phyloP scores from a whole-genome alignment of 2,113 vertebrate genomes.

The Seriola dumerili region DNA sequence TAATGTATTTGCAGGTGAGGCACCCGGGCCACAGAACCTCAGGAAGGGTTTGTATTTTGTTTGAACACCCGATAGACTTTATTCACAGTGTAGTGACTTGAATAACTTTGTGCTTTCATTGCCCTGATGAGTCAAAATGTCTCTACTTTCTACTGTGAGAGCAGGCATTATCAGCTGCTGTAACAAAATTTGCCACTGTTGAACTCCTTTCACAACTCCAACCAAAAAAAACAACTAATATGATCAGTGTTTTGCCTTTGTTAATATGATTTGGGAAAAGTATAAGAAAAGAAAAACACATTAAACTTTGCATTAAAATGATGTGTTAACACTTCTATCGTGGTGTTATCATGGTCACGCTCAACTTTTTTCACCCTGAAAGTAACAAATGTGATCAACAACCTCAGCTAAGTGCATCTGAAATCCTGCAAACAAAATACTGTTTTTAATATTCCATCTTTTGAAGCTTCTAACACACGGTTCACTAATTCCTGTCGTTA shows the following conservation, averaged over 20 bases:
- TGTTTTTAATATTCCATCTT: neutral
- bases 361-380: neutral
- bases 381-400: no score
- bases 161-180: no score
- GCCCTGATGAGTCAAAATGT: constrained; percentile 18
- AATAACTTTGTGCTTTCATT: neutral
- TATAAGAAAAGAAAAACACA: neutral
- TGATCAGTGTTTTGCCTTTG: no score
- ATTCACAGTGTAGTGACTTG: neutral
- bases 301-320: neutral
- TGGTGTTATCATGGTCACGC: neutral
- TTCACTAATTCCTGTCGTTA: constrained; percentile 4
- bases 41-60: neutral
- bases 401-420: neutral
- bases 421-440: no score
- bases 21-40: neutral
- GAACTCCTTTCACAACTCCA: neutral
- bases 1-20: neutral
- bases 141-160: neutral
- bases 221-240: neutral
- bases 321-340: neutral
- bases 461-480: neutral
- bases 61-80: neutral
- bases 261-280: neutral
- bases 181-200: neutral